Percentiles rank a stretch among this genome's conserved stretches.
Conservation (phyloP, 2,797 vertebrate species). For the Periparus ater region DNA sequence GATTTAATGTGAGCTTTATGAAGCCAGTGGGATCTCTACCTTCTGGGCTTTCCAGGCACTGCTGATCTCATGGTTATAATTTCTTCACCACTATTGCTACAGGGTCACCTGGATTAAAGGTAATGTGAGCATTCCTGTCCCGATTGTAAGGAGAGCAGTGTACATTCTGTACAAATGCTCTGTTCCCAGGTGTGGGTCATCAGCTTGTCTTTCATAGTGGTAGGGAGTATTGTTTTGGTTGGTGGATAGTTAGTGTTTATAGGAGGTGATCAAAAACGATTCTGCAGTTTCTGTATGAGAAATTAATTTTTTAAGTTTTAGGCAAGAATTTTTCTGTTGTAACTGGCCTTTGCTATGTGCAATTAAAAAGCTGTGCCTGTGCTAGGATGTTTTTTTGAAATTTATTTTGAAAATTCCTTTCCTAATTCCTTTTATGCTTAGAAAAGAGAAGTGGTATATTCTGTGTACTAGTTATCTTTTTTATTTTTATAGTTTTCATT, state of each 20-base stretch:
- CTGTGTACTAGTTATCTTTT: not conserved
- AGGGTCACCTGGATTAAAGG: not conserved
- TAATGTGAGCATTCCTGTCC: not conserved
- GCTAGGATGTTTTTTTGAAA: not conserved
- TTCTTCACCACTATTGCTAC: not conserved
- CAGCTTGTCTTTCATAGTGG: not conserved
- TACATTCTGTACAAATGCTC: not conserved
- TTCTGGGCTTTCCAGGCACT: not conserved
- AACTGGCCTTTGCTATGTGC: not conserved
- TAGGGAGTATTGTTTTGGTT: not conserved
- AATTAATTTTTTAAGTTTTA: not conserved
- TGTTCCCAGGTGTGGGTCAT: not conserved
- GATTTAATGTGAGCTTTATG: not conserved
- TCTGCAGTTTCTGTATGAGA: not conserved
- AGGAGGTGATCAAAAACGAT: not conserved
- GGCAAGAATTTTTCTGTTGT: not conserved
- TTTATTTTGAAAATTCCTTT: not conserved
- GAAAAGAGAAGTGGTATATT: not conserved
- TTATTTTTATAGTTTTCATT: not conserved
- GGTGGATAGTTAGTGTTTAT: not conserved
- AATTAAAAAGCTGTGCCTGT: not conserved
- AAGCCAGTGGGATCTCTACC: not conserved
- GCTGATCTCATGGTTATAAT: not conserved
- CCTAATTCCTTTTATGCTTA: not conserved
- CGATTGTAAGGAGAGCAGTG: accelerated